These are phyloP conservation scores for Emydoidea blandingii DNA, from an alignment of 2,797 vertebrate species.

Conservation along the genomic window DNA sequence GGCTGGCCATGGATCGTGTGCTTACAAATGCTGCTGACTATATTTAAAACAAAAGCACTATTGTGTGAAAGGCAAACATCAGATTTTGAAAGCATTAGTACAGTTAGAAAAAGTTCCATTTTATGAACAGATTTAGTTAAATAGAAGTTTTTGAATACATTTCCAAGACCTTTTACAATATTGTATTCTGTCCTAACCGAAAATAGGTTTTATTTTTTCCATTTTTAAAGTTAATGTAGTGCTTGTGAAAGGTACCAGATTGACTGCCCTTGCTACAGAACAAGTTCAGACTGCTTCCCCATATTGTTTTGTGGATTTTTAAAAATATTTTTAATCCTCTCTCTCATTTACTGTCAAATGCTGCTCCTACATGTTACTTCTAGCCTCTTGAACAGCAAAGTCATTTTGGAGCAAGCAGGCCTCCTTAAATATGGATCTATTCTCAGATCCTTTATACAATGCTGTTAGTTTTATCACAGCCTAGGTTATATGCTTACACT, in stretches of 20 bases:
- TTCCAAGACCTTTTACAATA: not conserved
- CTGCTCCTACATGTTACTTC: accelerated
- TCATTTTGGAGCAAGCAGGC: accelerated
- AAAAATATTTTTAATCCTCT: no score
- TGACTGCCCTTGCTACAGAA: not conserved
- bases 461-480: accelerated
- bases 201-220: not conserved
- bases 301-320: not conserved
- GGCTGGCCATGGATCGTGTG: accelerated
- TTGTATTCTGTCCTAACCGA: not conserved
- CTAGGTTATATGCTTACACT: accelerated
- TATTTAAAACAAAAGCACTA: not conserved
- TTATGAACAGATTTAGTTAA: not conserved
- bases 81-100: not conserved
- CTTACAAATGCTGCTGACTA: not conserved
- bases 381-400: accelerated
- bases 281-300: not conserved
- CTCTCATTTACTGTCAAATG: not conserved
- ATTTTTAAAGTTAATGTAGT: accelerated
- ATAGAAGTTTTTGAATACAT: not conserved
- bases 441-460: accelerated
- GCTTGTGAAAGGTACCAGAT: not conserved
- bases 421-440: accelerated
- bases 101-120: not conserved
- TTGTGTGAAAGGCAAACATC: not conserved